phyloP scores from a whole-genome alignment of 2,797 vertebrate genomes.

The Microctenopoma steveboyesi region DNA sequence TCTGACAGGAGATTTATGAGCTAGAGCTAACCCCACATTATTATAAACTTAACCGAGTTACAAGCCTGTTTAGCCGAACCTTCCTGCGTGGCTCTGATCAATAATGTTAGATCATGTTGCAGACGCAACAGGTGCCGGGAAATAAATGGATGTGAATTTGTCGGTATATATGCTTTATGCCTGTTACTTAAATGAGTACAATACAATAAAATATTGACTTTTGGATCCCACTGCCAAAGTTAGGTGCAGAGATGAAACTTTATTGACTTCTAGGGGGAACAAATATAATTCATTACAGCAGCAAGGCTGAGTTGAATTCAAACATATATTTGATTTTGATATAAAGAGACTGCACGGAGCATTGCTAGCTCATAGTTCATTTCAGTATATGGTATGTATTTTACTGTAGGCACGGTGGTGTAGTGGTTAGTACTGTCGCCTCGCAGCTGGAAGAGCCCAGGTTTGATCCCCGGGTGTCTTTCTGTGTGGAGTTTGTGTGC shows the following conservation, averaged over 20 bases:
- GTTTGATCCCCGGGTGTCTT: too few species aligned
- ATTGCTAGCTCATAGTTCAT: too few species aligned
- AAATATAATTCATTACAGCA: too few species aligned
- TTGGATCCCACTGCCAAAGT: neutral
- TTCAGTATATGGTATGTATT: neutral
- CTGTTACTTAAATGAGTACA: neutral
- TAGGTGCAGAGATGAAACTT: too few species aligned
- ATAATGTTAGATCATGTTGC: conserved; percentile 11
- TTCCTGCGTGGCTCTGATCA: conserved; percentile 20
- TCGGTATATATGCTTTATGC: neutral
- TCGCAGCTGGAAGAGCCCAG: too few species aligned
- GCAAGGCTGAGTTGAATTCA: too few species aligned
- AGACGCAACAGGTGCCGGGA: conserved; percentile 21
- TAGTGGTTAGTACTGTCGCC: too few species aligned
- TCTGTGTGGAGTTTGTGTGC: too few species aligned
- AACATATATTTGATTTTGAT: too few species aligned
- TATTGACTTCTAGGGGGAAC: too few species aligned
- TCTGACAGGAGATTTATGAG: conserved; percentile 43
- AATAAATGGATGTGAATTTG: conserved; percentile 9
- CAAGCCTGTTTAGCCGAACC: conserved; percentile 7
- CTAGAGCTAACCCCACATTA: conserved; percentile 39
- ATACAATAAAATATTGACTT: conserved; percentile 1
- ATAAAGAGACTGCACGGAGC: too few species aligned
- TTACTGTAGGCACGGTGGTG: neutral
- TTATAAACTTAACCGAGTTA: conserved; percentile 36